phyloP scores from a whole-genome alignment of 2,113 vertebrate species.

The Megaptera novaeangliae region DNA sequence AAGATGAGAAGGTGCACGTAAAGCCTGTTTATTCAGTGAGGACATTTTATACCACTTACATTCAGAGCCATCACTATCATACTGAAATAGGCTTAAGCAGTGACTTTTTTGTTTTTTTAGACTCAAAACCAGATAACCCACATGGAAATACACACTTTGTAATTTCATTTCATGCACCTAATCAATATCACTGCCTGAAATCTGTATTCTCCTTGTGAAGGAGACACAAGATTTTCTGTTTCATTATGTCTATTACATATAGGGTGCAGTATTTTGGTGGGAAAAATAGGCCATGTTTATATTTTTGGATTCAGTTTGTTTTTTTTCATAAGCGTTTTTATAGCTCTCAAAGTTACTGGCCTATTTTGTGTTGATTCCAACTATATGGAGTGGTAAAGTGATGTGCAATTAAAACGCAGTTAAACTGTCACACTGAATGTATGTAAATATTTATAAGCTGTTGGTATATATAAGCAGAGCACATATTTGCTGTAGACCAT shows the following conservation, averaged over 20 bases:
- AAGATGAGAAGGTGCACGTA: not conserved
- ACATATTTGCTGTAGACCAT: not conserved
- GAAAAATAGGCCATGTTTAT: constrained; percentile 56
- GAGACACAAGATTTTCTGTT: not conserved
- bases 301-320: constrained; percentile 38
- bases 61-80: constrained; percentile 42
- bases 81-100: constrained; percentile 27
- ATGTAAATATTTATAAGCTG: not conserved
- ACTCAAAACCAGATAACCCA: constrained; percentile 53
- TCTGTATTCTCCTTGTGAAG: constrained; percentile 14
- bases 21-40: constrained; percentile 51
- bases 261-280: not conserved
- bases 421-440: not conserved
- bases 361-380: constrained; percentile 26
- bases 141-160: not conserved
- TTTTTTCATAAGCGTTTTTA: constrained; percentile 35
- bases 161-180: not conserved
- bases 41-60: constrained; percentile 54
- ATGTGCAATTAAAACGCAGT: not conserved
- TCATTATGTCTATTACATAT: constrained; percentile 1
- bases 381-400: not conserved
- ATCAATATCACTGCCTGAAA: not conserved
- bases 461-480: not conserved
- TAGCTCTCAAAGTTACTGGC: not conserved
- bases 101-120: constrained; percentile 56